These are phyloP conservation scores for Columba janthina DNA, from an alignment of 2,113 vertebrate genomes.

Conservation along the genomic window DNA sequence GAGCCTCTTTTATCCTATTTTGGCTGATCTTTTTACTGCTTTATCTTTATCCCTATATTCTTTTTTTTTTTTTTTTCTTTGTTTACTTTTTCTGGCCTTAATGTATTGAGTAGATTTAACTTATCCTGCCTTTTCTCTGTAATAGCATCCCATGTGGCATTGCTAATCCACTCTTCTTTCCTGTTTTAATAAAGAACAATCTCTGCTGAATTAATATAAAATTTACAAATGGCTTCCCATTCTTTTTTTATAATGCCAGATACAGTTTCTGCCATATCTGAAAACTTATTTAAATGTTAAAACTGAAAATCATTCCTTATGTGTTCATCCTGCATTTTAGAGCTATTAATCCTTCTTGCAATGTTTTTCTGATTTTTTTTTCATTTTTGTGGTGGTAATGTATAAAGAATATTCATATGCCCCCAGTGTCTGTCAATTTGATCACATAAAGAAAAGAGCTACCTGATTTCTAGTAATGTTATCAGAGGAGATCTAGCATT, in stretches of 20 bases:
- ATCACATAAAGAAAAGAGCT: neutral
- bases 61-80: neutral
- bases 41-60: neutral
- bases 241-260: neutral
- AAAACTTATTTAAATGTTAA: neutral
- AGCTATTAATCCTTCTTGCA: neutral
- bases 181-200: conserved; percentile 19
- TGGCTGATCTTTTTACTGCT: neutral
- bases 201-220: neutral
- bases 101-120: neutral
- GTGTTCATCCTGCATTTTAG: neutral
- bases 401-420: neutral
- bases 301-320: neutral
- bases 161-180: conserved; percentile 16
- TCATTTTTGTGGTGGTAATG: neutral
- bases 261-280: neutral
- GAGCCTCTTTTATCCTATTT: neutral
- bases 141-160: neutral
- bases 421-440: neutral
- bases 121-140: neutral
- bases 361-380: neutral
- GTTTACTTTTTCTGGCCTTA: conserved; percentile 5
- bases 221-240: conserved; percentile 11
- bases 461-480: neutral
- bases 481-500: neutral